Evolutionary conservation across 2,888 invertebrate species (phyloP).

Genomic region (Acheta domesticus): DNA sequence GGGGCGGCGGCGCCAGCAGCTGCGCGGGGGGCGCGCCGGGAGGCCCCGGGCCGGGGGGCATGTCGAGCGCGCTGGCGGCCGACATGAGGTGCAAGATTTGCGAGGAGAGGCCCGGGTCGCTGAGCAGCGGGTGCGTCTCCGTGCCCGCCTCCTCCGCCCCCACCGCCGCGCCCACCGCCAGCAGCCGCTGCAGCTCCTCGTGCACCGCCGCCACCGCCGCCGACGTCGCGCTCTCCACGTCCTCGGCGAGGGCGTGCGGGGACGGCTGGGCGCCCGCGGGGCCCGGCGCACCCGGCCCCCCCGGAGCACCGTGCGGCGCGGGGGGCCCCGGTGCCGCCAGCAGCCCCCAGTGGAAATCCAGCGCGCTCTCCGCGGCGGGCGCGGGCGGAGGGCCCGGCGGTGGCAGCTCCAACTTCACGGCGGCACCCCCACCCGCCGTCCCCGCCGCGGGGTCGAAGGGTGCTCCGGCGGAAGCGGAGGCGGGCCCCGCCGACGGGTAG

Average conservation of each 20-base stretch:
- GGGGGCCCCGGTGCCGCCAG: neutral
- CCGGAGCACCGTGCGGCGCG: neutral
- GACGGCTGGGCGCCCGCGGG: neutral
- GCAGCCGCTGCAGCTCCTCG: conserved; percentile 25
- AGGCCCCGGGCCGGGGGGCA: neutral
- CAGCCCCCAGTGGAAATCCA: conserved; percentile 21
- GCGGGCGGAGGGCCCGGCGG: neutral
- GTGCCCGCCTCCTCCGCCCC: neutral
- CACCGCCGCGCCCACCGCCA: neutral
- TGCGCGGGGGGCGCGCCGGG: neutral
- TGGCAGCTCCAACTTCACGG: conserved; percentile 18
- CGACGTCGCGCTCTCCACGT: neutral
- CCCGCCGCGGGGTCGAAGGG: neutral
- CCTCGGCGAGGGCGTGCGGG: neutral
- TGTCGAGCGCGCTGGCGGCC: conserved; percentile 12
- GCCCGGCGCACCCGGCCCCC: neutral
- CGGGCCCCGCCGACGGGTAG: conserved; percentile 19
- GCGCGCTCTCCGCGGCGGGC: neutral
- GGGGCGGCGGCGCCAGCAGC: conserved; percentile 22
- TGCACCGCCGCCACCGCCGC: conserved; percentile 12
- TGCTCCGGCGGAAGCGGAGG: neutral
- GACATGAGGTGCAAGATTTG: conserved; percentile 29
- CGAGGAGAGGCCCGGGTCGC: conserved; percentile 26
- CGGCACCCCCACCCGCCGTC: neutral
- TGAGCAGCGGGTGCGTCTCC: neutral